Conservation (phyloP, 2,113 vertebrate species). For the Protobothrops flavoviridis region DNA sequence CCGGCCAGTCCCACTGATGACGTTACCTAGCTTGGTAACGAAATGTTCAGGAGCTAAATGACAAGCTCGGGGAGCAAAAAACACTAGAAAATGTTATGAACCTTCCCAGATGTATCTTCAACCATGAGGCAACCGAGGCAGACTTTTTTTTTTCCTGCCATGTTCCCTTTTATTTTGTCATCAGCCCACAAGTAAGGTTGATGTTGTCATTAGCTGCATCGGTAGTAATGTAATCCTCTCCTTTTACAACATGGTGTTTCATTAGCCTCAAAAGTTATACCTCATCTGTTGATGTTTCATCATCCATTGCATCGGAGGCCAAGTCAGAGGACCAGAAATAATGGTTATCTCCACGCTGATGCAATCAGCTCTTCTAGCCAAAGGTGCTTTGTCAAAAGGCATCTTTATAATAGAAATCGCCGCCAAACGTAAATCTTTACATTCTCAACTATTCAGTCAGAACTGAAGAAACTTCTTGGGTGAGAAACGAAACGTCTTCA, state of each 20-base stretch:
- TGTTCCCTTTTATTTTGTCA: background rate
- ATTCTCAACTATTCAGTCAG: no score
- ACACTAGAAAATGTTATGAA: background rate
- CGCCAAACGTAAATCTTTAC: no score
- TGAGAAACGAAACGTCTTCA: no score
- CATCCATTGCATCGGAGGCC: background rate
- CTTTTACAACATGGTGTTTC: background rate
- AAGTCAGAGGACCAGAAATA: background rate
- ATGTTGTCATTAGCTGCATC: background rate
- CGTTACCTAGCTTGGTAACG: no score
- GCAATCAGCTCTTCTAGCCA: background rate
- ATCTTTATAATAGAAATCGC: background rate
- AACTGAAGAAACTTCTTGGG: no score
- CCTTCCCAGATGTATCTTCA: background rate
- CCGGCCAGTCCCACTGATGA: no score
- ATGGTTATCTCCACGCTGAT: background rate
- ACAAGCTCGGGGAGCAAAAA: no score
- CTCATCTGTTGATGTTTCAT: background rate
- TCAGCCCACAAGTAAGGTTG: background rate
- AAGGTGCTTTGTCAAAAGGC: background rate
- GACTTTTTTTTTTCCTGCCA: background rate
- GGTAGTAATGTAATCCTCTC: background rate
- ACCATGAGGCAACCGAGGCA: fast-evolving
- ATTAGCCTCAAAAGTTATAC: background rate
- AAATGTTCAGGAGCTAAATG: no score